Evolutionary conservation across 2,888 invertebrate species (phyloP).

Genomic region (Dicycla oo): DNA sequence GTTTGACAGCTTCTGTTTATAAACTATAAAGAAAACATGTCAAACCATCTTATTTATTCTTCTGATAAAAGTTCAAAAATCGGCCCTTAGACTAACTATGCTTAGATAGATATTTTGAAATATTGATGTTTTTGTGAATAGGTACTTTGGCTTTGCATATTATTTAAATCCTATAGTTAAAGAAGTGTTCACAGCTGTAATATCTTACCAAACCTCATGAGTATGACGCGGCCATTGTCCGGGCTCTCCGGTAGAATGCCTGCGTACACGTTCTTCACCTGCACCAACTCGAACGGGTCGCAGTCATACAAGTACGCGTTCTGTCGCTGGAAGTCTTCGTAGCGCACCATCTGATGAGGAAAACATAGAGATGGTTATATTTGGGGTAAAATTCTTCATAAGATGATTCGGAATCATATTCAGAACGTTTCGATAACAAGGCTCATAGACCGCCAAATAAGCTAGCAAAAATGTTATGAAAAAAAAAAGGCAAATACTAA

Average conservation of each 20-base stretch:
- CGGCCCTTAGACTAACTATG: too few relatives aligned
- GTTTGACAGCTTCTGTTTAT: background rate
- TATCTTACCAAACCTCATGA: conserved; percentile 83
- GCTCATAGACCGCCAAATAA: background rate
- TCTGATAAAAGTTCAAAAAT: background rate
- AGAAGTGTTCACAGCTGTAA: background rate
- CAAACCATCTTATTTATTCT: background rate
- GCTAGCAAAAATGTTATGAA: background rate
- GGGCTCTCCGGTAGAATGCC: conserved; percentile 84
- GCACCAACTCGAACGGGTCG: conserved; percentile 80
- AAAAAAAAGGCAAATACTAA: background rate
- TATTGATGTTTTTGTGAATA: too few relatives aligned
- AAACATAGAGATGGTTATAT: background rate
- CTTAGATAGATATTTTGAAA: too few relatives aligned
- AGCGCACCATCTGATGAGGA: conserved; percentile 82
- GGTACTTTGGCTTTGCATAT: too few relatives aligned
- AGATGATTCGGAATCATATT: background rate
- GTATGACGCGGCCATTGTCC: conserved; percentile 80
- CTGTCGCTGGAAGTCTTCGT: conserved; percentile 81
- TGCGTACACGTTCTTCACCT: conserved; percentile 81
- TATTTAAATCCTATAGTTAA: background rate
- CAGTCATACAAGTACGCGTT: conserved; percentile 82
- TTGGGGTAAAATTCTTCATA: too few relatives aligned
- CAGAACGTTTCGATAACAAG: background rate
- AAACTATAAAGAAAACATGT: too few relatives aligned